A percentile compares a stretch with the other conserved stretches of the same genome.
phyloP scores from a whole-genome alignment of 2,113 vertebrate species.

The Prunella fulvescens region DNA sequence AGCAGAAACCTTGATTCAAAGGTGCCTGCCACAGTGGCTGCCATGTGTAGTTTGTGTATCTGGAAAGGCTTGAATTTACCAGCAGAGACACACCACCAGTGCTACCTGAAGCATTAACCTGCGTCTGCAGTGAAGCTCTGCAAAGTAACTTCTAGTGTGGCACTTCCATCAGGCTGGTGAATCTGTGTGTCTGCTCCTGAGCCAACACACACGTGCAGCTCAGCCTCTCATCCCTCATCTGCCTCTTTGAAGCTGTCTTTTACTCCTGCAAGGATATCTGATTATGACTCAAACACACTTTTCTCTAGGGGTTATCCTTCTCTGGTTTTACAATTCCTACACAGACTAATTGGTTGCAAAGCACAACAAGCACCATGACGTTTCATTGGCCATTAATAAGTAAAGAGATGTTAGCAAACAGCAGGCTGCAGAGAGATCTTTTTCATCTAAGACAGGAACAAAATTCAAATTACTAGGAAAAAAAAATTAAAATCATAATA shows the following conservation, averaged over 20 bases:
- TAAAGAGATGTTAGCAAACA: constrained; percentile 13
- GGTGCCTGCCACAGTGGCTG: background rate
- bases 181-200: background rate
- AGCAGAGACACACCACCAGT: background rate
- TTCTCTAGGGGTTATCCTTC: constrained; percentile 52
- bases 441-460: background rate
- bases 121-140: background rate
- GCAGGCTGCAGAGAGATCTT: background rate
- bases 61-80: background rate
- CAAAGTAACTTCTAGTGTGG: background rate
- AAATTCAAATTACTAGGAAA: background rate
- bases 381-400: constrained; percentile 1
- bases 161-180: background rate
- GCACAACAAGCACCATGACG: constrained; percentile 3
- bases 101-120: background rate
- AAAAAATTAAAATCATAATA: background rate
- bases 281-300: constrained; percentile 60
- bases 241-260: constrained; percentile 55
- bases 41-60: background rate
- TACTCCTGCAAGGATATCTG: constrained; percentile 21
- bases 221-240: constrained; percentile 41
- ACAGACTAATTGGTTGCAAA: constrained; percentile 32
- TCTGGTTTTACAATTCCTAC: constrained; percentile 27
- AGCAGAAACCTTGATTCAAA: background rate
- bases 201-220: background rate